Conservation (phyloP, 2,888 invertebrate species). For the Steinernema hermaphroditum region DNA sequence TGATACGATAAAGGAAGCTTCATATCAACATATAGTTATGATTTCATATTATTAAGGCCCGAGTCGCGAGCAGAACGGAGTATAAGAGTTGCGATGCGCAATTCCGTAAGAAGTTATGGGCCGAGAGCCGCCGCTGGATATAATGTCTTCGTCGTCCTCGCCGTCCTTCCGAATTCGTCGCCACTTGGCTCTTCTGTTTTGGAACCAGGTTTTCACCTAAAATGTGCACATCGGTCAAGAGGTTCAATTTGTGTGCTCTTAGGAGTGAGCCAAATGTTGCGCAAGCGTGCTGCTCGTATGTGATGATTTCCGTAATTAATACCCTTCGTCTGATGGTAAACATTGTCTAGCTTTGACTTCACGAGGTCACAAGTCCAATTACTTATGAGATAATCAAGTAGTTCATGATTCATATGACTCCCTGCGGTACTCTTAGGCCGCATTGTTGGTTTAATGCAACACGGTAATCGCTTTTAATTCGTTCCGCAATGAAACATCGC, state of each 20-base stretch:
- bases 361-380: conserved; percentile 8
- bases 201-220: conserved; percentile 56
- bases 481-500: no score
- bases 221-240: conserved; percentile 30
- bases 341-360: neutral
- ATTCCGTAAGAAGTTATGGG: conserved; percentile 8
- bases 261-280: neutral
- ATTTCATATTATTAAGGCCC: neutral
- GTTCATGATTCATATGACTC: no score
- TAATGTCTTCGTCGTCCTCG: conserved; percentile 48
- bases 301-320: conserved; percentile 22
- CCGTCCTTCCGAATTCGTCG: conserved; percentile 48
- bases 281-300: conserved; percentile 13
- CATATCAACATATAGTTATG: no score
- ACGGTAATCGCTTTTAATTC: no score
- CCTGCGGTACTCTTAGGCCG: no score
- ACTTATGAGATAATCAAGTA: neutral
- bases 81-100: conserved; percentile 11
- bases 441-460: no score
- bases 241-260: conserved; percentile 12
- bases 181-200: conserved; percentile 56
- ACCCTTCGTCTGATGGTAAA: neutral
- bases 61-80: conserved; percentile 11
- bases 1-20: no score
- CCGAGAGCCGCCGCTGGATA: conserved; percentile 1